Conservation (phyloP, 1,140 invertebrate genomes). For the Bombus waltoni region DNA sequence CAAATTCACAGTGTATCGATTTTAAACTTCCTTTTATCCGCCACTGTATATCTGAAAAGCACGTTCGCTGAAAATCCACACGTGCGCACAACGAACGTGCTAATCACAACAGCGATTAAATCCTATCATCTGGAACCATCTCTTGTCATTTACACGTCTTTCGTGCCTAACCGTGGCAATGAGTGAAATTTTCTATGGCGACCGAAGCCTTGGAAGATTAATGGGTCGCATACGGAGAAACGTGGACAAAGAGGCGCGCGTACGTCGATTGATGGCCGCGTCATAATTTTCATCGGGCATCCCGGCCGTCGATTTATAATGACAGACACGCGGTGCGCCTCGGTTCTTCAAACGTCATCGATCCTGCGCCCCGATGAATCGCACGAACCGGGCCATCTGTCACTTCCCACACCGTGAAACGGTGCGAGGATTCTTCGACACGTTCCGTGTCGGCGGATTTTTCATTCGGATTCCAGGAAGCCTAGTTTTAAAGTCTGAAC, state of each 20-base stretch:
- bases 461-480: background rate
- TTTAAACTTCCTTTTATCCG: too few species aligned
- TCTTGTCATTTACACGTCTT: background rate
- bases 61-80: too few species aligned
- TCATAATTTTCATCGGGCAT: conserved; percentile 11
- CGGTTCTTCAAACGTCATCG: conserved; percentile 15
- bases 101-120: background rate
- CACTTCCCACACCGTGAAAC: background rate
- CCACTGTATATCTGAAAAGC: too few species aligned
- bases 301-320: background rate
- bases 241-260: background rate
- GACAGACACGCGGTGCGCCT: conserved; percentile 5
- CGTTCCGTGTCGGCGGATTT: background rate
- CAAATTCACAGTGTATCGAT: too few species aligned
- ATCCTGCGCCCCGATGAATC: background rate
- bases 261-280: background rate
- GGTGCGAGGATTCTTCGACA: background rate
- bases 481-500: background rate
- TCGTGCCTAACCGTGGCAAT: too few species aligned
- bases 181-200: too few species aligned
- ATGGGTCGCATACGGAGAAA: background rate
- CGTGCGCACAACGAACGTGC: background rate
- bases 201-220: conserved; percentile 1
- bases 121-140: background rate
- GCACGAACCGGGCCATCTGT: background rate